phyloP scores from a whole-genome alignment of 2,797 vertebrate species.

The Micrastur ruficollis region DNA sequence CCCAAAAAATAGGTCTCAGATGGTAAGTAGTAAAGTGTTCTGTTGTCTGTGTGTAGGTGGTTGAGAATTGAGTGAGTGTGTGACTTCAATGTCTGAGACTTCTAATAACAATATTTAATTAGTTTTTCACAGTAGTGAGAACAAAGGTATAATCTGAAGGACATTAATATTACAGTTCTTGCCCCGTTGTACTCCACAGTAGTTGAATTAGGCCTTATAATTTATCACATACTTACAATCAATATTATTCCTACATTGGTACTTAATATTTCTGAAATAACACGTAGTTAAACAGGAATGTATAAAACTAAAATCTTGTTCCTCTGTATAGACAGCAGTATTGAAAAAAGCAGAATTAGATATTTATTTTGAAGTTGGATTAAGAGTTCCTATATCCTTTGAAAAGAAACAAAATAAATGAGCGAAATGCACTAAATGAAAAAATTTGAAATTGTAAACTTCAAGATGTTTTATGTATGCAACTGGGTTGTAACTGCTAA shows the following conservation, averaged over 20 bases:
- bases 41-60: background rate
- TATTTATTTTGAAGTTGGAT: background rate
- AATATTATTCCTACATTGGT: background rate
- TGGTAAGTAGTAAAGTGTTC: constrained; percentile 83
- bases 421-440: background rate
- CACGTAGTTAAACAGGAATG: background rate
- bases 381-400: background rate
- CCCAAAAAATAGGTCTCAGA: constrained; percentile 95
- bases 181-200: background rate
- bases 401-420: background rate
- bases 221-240: background rate
- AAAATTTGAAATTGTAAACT: background rate
- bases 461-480: background rate
- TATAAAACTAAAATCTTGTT: background rate
- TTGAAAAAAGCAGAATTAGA: background rate
- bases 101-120: background rate
- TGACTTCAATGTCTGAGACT: background rate
- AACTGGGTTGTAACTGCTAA: background rate
- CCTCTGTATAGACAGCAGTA: background rate
- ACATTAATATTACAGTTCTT: background rate
- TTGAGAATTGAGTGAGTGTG: background rate
- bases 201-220: background rate
- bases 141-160: background rate
- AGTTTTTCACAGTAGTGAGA: background rate
- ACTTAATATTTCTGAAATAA: background rate